Evolutionary conservation across 2,797 vertebrate genomes (phyloP).

Genomic region (Pseudomugil gertrudae): DNA sequence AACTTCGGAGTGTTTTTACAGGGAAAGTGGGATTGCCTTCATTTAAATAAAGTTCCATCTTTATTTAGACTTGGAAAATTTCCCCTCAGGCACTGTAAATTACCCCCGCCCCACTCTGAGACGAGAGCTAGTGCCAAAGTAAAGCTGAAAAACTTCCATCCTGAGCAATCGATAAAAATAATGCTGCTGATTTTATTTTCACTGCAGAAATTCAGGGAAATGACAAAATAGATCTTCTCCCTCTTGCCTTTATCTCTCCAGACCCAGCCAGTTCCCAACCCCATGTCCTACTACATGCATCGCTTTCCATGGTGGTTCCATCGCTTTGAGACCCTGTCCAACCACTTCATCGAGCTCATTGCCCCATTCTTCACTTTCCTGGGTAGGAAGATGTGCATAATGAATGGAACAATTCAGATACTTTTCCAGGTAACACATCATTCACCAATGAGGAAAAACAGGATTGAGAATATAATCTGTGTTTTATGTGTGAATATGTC

Average conservation of each 20-base stretch:
- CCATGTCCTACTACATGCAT: conserved; percentile 93
- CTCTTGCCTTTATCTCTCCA: conserved; percentile 50
- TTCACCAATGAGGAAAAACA: neutral
- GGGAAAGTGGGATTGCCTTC: conserved; percentile 38
- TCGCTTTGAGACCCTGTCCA: conserved; percentile 87
- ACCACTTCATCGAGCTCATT: conserved; percentile 91
- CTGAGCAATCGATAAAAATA: conserved; percentile 1
- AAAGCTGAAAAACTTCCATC: conserved; percentile 31
- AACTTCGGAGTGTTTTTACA: conserved; percentile 15
- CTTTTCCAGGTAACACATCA: conserved; percentile 89
- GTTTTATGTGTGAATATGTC: neutral
- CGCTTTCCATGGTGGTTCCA: conserved; percentile 91
- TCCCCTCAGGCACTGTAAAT: conserved; percentile 33
- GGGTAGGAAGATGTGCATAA: conserved; percentile 84
- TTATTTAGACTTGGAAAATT: conserved; percentile 63
- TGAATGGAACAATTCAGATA: conserved; percentile 88
- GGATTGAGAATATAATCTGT: neutral
- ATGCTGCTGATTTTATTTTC: neutral
- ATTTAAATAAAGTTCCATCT: conserved; percentile 63
- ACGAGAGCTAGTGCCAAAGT: conserved; percentile 27
- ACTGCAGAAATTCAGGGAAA: neutral
- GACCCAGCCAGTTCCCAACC: conserved; percentile 95
- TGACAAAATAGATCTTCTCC: neutral
- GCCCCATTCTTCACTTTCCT: conserved; percentile 90
- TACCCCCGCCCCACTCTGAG: conserved; percentile 13